Evolutionary conservation across 2,888 invertebrate species (phyloP), one percentile per base, ranked within the genome.

Genomic region (Acanthopleura granulata): DNA sequence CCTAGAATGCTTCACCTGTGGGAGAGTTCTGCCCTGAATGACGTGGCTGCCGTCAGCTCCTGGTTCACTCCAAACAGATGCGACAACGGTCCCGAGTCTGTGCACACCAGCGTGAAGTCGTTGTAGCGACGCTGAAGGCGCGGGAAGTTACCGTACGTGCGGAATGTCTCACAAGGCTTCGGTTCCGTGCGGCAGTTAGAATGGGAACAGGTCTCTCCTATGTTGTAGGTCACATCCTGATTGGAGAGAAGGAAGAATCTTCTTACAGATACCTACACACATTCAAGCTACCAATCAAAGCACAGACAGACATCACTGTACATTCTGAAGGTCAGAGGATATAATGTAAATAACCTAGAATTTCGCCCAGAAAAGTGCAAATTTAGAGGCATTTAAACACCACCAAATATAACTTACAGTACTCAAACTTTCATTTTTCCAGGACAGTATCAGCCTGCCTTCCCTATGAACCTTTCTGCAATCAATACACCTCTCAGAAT

Each of bases 21-120:
- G 12, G 80, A 78, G 74, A 82, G 82, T 77, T 89, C 88, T 49
- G 85, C 84, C 84, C 88, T 87, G 57, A 82, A 82, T 9, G 87
- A 84, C 25, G 84, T 82, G 25, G 86, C 83, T 72, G 84, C 82
- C 49, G 82, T 83, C 62, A 84, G 84, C 51, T 87, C 82, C 12
- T 80, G 74, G 61, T 84, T 80, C 49, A 88, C 84, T 49, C 83
- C 85, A 76, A 89, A 89, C 11, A 84, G 79, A 51, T 85, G 83
- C 29, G 84, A 86, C 73, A 89, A 82, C 1, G 83, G 81, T 1
- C 89, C 88, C 0, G 89, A 86, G 72, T 86, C 80, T n/a, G 87
- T 81, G 74, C 88, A 89, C 61, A 87, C 73, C 72, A 88, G 82
- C 25, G 85, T 77, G 75, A 77, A 76, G 22, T 77, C 80, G 15